Evolutionary conservation across 2,797 vertebrate species (phyloP).

Genomic region (Catamblyrhynchus diadema): DNA sequence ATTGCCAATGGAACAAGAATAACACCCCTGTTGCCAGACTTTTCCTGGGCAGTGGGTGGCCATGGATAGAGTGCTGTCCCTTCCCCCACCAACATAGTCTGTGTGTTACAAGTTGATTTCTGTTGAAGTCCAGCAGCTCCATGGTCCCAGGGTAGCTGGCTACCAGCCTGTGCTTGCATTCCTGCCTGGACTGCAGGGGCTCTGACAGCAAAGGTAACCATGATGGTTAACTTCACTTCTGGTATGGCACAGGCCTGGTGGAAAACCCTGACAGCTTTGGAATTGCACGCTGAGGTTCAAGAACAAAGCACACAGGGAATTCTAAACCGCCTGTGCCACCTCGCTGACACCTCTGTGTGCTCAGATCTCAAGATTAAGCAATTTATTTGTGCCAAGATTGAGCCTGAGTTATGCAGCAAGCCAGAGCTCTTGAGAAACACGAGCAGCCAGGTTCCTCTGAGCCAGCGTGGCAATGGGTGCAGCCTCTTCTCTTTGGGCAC

Average conservation of each 20-base stretch:
- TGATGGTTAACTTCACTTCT: conserved; percentile 36
- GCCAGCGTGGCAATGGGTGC: accelerated
- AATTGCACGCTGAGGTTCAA: not conserved
- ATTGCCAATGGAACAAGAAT: conserved; percentile 69
- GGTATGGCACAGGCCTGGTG: not conserved
- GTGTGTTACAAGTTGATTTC: conserved; percentile 50
- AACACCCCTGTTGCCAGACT: conserved; percentile 70
- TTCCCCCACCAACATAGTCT: conserved; percentile 55
- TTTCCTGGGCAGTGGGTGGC: conserved; percentile 69
- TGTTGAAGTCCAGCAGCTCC: conserved; percentile 43
- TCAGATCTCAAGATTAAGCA: not conserved
- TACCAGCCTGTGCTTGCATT: conserved; percentile 36
- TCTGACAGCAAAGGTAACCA: conserved; percentile 9
- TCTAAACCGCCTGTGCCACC: not conserved
- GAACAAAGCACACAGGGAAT: not conserved
- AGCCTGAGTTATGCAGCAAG: not conserved
- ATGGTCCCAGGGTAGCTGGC: conserved; percentile 13
- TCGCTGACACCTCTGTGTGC: not conserved
- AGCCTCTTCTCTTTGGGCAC: not conserved
- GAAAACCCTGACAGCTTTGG: not conserved
- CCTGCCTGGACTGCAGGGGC: conserved; percentile 14
- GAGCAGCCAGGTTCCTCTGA: not conserved
- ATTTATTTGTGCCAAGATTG: not conserved
- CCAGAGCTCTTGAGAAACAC: not conserved
- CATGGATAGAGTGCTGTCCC: conserved; percentile 43